phyloP scores from a whole-genome alignment of 2,113 vertebrate genomes.

The Glareola pratincola region DNA sequence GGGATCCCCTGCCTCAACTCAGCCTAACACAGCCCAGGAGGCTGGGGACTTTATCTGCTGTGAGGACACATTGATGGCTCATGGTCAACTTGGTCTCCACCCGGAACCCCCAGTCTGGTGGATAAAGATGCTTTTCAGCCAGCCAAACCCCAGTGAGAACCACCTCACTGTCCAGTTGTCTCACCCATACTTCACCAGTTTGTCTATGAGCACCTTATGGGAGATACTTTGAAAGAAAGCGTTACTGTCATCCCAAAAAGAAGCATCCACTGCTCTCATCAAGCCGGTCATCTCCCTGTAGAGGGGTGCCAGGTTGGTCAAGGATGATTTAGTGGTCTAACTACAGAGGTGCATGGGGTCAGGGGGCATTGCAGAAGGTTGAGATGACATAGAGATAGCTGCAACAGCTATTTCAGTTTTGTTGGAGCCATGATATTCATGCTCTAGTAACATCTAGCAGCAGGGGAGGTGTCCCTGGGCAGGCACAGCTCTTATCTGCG shows the following conservation, averaged over 20 bases:
- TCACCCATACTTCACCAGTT: neutral
- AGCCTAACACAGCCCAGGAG: neutral
- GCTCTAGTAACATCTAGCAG: neutral
- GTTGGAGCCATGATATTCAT: neutral
- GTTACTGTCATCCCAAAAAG: fast-evolving
- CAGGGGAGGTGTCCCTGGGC: neutral
- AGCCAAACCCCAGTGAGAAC: neutral
- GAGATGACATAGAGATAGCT: neutral
- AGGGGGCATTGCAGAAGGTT: neutral
- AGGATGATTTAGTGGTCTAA: neutral
- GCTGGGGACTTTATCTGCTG: neutral
- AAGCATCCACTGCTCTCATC: neutral
- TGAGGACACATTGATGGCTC: neutral
- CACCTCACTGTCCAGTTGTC: neutral
- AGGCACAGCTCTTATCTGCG: neutral
- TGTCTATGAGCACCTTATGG: neutral
- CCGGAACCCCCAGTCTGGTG: neutral
- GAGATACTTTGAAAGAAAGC: neutral
- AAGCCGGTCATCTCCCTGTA: fast-evolving
- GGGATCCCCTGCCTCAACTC: neutral
- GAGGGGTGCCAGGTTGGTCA: neutral
- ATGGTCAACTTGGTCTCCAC: neutral
- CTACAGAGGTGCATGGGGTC: fast-evolving
- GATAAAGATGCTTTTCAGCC: neutral
- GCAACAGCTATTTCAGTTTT: neutral